phyloP scores from a whole-genome alignment of 2,888 invertebrate genomes.

The Aromia moschata region DNA sequence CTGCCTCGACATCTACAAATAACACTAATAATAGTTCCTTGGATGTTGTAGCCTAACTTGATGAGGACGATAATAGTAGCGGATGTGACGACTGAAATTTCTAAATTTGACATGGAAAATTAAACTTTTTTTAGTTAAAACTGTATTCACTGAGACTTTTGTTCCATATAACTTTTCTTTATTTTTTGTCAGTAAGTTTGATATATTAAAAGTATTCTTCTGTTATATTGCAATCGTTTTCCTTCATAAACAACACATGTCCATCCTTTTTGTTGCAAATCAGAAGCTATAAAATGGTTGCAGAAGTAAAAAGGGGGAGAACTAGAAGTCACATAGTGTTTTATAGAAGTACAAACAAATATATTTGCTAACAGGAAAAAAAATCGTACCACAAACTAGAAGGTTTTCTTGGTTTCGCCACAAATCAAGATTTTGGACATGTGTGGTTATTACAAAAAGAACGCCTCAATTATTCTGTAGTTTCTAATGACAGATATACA shows the following conservation, averaged over 20 bases:
- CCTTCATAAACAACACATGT: not conserved
- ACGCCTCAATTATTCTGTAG: not conserved
- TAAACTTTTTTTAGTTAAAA: not conserved
- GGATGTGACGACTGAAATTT: slow-evolving; percentile 1
- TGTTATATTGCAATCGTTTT: not conserved
- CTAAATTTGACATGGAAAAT: slow-evolving; percentile 2
- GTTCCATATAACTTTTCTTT: not conserved
- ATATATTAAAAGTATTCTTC: not conserved
- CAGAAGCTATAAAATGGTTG: not conserved
- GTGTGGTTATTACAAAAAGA: not conserved
- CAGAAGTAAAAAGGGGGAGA: not conserved
- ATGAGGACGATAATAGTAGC: slow-evolving; percentile 2
- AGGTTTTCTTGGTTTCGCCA: not conserved
- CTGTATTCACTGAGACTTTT: not conserved
- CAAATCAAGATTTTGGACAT: not conserved
- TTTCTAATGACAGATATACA: no score
- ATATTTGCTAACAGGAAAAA: not conserved
- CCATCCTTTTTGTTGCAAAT: not conserved
- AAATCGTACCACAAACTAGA: not conserved
- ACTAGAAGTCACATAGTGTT: not conserved
- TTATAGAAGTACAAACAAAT: not conserved
- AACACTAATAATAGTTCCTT: not conserved
- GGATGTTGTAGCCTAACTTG: slow-evolving; percentile 2
- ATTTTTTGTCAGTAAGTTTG: not conserved
- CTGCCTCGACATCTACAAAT: not conserved